Conservation (phyloP, 2,113 vertebrate species). For the Brevimyrus niger region DNA sequence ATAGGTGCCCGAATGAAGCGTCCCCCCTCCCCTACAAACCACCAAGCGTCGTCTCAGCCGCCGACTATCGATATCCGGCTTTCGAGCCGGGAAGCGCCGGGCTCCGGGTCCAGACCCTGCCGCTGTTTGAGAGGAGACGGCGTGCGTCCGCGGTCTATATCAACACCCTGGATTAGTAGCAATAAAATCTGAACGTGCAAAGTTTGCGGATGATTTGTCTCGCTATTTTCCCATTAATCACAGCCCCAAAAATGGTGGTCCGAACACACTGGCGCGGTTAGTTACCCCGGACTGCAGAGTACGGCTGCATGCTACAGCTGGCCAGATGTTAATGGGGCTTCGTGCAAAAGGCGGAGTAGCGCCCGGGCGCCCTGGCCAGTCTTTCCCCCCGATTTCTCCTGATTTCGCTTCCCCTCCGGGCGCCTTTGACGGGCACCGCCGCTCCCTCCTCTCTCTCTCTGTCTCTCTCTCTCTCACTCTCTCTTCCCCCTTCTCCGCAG, state of each 20-base stretch:
- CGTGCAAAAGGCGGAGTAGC: neutral
- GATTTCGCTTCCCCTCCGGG: neutral
- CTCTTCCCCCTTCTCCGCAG: neutral
- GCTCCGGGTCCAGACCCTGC: neutral
- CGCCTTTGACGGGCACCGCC: neutral
- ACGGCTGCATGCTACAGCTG: neutral
- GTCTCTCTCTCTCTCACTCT: neutral
- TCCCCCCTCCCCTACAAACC: neutral
- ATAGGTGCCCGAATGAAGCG: conserved; percentile 17
- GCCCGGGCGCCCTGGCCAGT: neutral
- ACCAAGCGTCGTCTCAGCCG: neutral
- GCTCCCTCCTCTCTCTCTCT: neutral
- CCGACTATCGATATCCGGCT: neutral
- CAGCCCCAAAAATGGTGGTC: neutral
- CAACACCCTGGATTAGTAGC: neutral
- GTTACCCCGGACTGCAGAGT: neutral
- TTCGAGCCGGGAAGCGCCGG: neutral
- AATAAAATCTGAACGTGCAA: neutral
- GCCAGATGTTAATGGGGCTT: neutral
- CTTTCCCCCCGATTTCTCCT: neutral
- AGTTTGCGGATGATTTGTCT: neutral
- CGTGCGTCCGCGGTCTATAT: neutral
- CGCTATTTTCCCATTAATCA: neutral
- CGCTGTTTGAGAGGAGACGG: neutral
- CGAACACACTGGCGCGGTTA: neutral